Evolutionary conservation across 2,113 vertebrate species (phyloP).

Genomic region (Catharus minimus): DNA sequence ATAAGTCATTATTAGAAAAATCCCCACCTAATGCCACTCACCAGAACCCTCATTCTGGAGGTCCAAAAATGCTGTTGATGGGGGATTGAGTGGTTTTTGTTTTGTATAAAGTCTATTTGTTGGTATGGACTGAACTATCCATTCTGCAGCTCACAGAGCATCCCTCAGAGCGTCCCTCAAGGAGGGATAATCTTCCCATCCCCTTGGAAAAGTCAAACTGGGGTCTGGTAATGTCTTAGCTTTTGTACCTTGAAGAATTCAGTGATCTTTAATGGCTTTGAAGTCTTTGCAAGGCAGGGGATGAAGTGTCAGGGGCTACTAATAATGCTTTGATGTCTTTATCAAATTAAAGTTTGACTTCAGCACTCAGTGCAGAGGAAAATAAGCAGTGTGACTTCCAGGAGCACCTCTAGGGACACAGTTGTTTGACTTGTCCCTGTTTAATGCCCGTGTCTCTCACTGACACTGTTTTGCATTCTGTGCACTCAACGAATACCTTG

Average conservation of each 20-base stretch:
- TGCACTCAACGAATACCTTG: background rate
- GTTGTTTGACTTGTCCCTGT: rapidly evolving
- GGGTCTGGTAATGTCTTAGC: background rate
- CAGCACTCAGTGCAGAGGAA: background rate
- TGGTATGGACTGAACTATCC: background rate
- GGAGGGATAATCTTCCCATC: background rate
- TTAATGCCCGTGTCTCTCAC: rapidly evolving
- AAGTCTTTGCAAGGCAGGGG: background rate
- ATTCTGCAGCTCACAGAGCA: background rate
- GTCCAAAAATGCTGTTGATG: background rate
- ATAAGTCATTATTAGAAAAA: background rate
- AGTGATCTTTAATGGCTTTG: rapidly evolving
- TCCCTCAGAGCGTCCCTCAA: background rate
- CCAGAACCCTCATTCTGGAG: background rate
- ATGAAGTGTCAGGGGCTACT: background rate
- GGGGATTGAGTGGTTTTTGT: background rate
- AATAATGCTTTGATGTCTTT: background rate
- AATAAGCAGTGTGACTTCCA: background rate
- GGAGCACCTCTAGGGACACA: background rate
- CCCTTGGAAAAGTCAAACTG: background rate
- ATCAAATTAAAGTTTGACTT: background rate
- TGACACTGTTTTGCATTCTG: background rate
- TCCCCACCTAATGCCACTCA: background rate
- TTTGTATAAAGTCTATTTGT: background rate
- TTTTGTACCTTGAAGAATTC: background rate